Percentiles rank a stretch among this genome's conserved stretches.
Conservation (phyloP, 2,113 vertebrate genomes). For the Setophaga kirtlandii region DNA sequence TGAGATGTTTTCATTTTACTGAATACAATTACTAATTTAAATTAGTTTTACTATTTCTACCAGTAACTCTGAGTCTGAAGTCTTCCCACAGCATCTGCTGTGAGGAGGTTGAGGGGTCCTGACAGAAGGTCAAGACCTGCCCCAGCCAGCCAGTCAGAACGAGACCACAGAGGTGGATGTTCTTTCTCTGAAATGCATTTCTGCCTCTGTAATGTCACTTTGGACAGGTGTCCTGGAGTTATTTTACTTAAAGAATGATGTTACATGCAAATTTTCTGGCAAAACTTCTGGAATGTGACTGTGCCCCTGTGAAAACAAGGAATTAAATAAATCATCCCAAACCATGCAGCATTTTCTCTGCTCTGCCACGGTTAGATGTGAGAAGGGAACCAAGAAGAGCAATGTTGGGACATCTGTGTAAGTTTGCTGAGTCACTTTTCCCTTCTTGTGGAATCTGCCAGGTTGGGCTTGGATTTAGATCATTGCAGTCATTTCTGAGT, state of each 20-base stretch:
- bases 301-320: neutral
- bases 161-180: neutral
- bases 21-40: neutral
- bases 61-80: neutral
- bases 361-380: rapidly evolving
- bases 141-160: neutral
- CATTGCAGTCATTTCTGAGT: rapidly evolving
- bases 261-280: neutral
- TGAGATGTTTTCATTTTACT: neutral
- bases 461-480: neutral
- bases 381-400: neutral
- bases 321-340: neutral
- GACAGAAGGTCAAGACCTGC: neutral
- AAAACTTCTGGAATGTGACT: neutral
- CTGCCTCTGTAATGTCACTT: neutral
- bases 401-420: rapidly evolving
- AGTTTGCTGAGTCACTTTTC: neutral
- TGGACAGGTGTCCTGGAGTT: neutral
- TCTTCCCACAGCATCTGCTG: neutral
- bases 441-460: neutral
- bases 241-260: neutral
- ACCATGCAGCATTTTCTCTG: neutral
- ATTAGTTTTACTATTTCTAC: neutral
- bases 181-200: neutral
- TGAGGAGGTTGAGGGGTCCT: neutral